Evolutionary conservation across 2,797 vertebrate species (phyloP), one percentile per base, ranked within the genome.

Genomic region (Phaenicophaeus curvirostris): DNA sequence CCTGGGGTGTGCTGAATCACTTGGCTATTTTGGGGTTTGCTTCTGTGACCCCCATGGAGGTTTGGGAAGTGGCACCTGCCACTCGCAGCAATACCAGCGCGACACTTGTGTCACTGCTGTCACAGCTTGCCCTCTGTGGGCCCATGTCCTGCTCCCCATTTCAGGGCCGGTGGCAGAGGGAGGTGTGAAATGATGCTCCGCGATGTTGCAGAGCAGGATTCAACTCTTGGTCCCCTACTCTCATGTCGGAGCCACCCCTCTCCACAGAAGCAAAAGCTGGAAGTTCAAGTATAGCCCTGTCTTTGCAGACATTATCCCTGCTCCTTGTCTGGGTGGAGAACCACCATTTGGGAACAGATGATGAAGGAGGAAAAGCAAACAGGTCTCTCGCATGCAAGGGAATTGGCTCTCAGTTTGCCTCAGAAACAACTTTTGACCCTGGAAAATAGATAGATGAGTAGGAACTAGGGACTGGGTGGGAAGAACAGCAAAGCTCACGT

Each of bases 1-100:
- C 28, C 3, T 0, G 0, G 15, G 51, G 19, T 2, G 2, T 18
- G 30, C 63, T 62, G 63, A 67, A 48, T 69, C 0, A 0, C 31
- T 73, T 30, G 20, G 25, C 13, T 46, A 8, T 3, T 76, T 33
- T 14, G 41, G 28, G 30, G 2, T 69, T 91, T 88, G 58, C 39
- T 88, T 16, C 50, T 53, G 33, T 0, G 1, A 25, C 37, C 11
- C 5, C 15, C 5, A 0, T 1, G 30, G 67, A 54, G 27, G n/a
- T 3, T 39, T 67, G 42, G 35, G 27, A 62, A 63, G 33, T 3
- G 15, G 44, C 73, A 33, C n/a, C 28, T 58, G 41, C 37, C 9
- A 8, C 71, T 79, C 63, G 39, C 46, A 65, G 28, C 41, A 48
- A 8, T 15, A n/a, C 53, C 48, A 86, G 61, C 57, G 31, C 25